Evolutionary conservation across 2,113 vertebrate genomes (phyloP).

Genomic region (Ciconia stormi): DNA sequence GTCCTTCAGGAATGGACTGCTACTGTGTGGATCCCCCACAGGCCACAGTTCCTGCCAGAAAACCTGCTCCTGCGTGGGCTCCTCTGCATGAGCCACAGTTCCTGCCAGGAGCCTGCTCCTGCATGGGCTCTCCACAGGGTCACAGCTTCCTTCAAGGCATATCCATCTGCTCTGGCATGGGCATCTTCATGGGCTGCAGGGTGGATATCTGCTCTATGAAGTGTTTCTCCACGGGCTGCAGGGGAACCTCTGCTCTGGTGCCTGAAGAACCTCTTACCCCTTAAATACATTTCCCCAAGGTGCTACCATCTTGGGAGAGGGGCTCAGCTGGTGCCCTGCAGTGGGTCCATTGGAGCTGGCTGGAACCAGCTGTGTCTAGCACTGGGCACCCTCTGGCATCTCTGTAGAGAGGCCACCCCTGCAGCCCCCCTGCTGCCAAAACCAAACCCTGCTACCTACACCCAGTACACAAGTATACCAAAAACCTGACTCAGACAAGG

Average conservation of each 20-base stretch:
- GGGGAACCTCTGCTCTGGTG: not conserved
- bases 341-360: accelerated
- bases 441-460: not conserved
- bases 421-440: not conserved
- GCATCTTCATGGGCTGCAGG: not conserved
- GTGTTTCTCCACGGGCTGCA: not conserved
- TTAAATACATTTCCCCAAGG: not conserved
- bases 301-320: not conserved
- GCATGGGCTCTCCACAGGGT: no score
- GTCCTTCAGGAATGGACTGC: not conserved
- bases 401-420: not conserved
- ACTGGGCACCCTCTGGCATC: no score
- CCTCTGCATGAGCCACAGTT: not conserved
- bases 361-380: not conserved
- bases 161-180: not conserved
- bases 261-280: not conserved
- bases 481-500: not conserved
- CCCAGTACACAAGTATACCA: not conserved
- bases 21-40: not conserved
- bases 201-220: not conserved
- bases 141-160: not conserved
- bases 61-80: not conserved
- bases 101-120: not conserved
- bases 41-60: not conserved
- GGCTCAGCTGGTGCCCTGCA: accelerated